Percentiles rank a stretch among this genome's conserved stretches.
Conservation (phyloP, 2,888 invertebrate genomes). For the Marronus borbonicus region DNA sequence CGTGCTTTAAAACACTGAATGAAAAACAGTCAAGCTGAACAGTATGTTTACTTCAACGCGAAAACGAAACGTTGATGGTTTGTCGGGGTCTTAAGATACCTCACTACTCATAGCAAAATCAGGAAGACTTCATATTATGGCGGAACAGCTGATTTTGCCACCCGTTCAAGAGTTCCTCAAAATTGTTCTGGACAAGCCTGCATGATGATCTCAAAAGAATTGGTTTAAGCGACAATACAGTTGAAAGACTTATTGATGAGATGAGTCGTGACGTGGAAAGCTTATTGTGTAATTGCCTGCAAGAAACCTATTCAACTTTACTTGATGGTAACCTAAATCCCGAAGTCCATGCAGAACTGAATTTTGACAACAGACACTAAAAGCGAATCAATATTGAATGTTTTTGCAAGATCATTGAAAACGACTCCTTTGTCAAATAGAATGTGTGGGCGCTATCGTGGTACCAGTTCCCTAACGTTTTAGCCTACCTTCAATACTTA, state of each 20-base stretch:
- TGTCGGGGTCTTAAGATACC: not conserved
- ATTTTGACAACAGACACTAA: too few species aligned
- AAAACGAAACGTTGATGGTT: too few species aligned
- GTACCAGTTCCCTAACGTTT: not conserved
- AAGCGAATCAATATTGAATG: too few species aligned
- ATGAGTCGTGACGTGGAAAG: not conserved
- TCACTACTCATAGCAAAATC: not conserved
- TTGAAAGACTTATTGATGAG: too few species aligned
- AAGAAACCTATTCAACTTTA: not conserved
- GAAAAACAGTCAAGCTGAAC: not conserved
- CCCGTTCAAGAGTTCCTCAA: not conserved
- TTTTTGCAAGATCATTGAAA: too few species aligned
- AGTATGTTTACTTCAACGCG: not conserved
- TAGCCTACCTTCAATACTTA: not conserved
- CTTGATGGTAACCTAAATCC: not conserved
- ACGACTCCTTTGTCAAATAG: too few species aligned
- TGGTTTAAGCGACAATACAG: not conserved
- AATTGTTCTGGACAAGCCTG: not conserved
- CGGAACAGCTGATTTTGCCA: slow-evolving; percentile 7
- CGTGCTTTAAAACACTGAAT: not conserved
- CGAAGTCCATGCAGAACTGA: too few species aligned
- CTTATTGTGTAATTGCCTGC: not conserved
- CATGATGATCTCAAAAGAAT: not conserved
- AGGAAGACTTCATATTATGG: slow-evolving; percentile 47
- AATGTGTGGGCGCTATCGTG: too few species aligned